Base-by-base conservation (phyloP, 2,113 vertebrate genomes). In the Columba janthina region DNA sequence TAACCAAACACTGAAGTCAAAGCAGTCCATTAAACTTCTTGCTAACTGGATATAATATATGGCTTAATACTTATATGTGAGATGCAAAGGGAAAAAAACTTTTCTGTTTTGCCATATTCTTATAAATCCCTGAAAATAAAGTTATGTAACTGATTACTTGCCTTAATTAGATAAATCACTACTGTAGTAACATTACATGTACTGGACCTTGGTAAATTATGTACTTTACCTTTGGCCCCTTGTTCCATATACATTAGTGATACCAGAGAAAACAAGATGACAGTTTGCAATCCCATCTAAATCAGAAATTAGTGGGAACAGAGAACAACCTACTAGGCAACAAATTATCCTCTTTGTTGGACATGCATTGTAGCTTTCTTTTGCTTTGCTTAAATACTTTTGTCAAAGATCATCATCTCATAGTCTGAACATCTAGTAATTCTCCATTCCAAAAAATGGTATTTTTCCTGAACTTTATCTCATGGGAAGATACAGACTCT, bases 271-370 rank as follows among this genome's bases (percentile, higher is more conserved):
- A 65, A 56, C 19, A 84, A 48, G 26, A 65, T 0, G 2, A 58
- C 53, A 36, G 11, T 40, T 87, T 50, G 44, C 2, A 64, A 54
- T 21, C 24, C 10, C 28, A 66, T 12, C 36, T 29, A 44, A 54
- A 20, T 34, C 10, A 78, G 57, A 32, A 53, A 54, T 44, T 31
- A 46, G n/a, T 29, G 28, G 24, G 19, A 67, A 65, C 0, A 2
- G 32, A 75, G 48, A n/a, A 40, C 1, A 0, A 58, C 2, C 44
- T 67, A 44, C 4, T 11, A 10, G 5, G 22, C 10, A 70, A 21
- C 22, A 71, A 38, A 22, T 61, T 74, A 17, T 44, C 16, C 21
- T 82, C 66, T 51, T 25, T 24, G n/a, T 38, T 26, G 11, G 38
- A 53, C 34, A 28, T 0, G 12, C 38, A n/a, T 24, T 62, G 29